Evolutionary conservation across 2,797 vertebrate species (phyloP), one percentile per base, ranked within the genome.

Genomic region (Muraenolepis orangiensis): DNA sequence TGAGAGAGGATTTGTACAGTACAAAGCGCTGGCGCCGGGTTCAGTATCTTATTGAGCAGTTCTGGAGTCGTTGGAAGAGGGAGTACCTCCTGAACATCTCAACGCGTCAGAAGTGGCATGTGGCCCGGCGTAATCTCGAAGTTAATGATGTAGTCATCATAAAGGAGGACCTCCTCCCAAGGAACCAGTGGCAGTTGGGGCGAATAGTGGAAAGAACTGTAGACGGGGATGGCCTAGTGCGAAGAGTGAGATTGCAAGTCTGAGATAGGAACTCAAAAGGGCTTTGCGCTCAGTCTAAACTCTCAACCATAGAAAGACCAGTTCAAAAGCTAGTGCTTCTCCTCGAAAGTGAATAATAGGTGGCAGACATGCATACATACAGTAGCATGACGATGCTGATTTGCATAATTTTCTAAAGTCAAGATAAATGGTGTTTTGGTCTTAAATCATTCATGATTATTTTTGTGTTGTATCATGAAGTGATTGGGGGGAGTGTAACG

Each of bases 1-100:
- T 80, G 20, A 82, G 71, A 1, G 78, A 80, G 5, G 76, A 80
- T 5, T 1, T 82, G 29, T 78, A 80, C 12, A 74, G 76, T 1
- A 23, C 71, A 68, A 82, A 80, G 34, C 76, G 72, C 1, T 83
- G 76, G 78, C n/a, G 72, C 6, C 66, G 77, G 61, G 77, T 77
- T 6, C 72, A 76, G 23, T 79, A 75, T 67, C 36, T 77, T 0
- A 64, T 67, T 4, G 42, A 74, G 46, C 75, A 80, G 23, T 78
- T 78, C 28, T 78, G 76, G 74, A 32, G 81, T 8, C 40, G 14
- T 16, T 67, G 66, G 66, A 67, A 30, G 66, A 67, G 26, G 66
- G 36, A 38, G 69, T 70, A 26, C 12, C 69, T 38, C 34, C 34
- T 38, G 34, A 71, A 71, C 70, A 46, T 67, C 23, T 67, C 66